Base-by-base conservation (phyloP, 2,888 invertebrate genomes). In the Sarcophaga carnaria region DNA sequence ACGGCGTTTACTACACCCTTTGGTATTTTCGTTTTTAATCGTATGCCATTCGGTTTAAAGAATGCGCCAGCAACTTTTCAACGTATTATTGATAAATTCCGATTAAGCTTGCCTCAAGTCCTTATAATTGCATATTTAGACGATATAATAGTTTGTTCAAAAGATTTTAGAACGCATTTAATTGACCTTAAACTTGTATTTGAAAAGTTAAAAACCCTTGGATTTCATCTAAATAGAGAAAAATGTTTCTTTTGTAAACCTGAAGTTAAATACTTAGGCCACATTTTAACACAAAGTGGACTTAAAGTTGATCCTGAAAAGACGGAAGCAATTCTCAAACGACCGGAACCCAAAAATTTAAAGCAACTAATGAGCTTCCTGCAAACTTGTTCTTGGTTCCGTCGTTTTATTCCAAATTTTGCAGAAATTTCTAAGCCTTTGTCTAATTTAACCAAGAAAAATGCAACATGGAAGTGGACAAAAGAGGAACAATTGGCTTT, bases 341-440 rank as follows among this genome's bases (percentile, higher is more conserved):
- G 89, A 17, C 82, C 94, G 1, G 92, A 93, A 86, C 85, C 90
- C 3, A 94, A 90, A 81, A 90, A 93, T 54, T 84, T 94, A 5
- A 87, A 90, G 0, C 37, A 27, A 27, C 27, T 27, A 27, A 27
- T 27, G 27, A 27, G 27, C n/a, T 20, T 20, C 1, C 20, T 20
- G 20, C 20, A 20, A 20, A 20, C 20, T 20, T 20, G 20, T 20
- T 20, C 20, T 20, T 20, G 20, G 20, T 20, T 20, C 20, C 20
- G 20, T 20, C 20, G 20, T 20, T 20, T 20, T 20, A 20, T 20
- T 20, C 20, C 20, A 20, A 20, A 20, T 20, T 20, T 20, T 20
- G 20, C 20, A 1, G 20, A 20, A 20, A 20, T 20, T 20, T 20
- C 20, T 20, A 20, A 20, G 20, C 20, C 1, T 20, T 20, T 20